phyloP scores from a whole-genome alignment of 1,140 invertebrate genomes.

The Forficula auricularia region DNA sequence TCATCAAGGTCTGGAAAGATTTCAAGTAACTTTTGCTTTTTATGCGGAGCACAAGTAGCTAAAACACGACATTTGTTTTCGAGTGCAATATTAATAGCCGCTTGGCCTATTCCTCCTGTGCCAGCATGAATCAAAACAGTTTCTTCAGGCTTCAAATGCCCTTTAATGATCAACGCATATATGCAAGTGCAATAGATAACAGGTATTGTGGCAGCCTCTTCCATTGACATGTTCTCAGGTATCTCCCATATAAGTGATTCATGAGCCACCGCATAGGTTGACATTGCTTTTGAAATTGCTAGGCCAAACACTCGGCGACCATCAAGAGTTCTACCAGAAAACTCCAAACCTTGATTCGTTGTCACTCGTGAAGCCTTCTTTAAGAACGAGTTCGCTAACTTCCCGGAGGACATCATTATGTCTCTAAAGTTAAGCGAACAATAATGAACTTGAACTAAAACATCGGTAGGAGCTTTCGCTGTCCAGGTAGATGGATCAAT shows the following conservation, averaged over 20 bases:
- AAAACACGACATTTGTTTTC: slow-evolving; percentile 25
- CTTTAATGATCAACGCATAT: slow-evolving; percentile 40
- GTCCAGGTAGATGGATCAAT: too few relatives aligned
- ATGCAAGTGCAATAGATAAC: slow-evolving; percentile 36
- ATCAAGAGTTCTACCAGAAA: slow-evolving; percentile 11
- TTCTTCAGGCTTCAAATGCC: slow-evolving; percentile 33
- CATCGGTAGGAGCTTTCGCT: slow-evolving; percentile 18
- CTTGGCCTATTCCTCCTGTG: slow-evolving; percentile 48
- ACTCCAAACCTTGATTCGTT: slow-evolving; percentile 15
- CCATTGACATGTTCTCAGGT: slow-evolving; percentile 36
- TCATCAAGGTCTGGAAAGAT: slow-evolving; percentile 20
- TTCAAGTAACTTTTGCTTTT: slow-evolving; percentile 24
- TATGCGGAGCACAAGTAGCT: slow-evolving; percentile 28
- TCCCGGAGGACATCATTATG: neutral
- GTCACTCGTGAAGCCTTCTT: neutral
- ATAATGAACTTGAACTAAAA: slow-evolving; percentile 2
- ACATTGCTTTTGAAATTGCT: slow-evolving; percentile 6
- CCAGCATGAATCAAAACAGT: slow-evolving; percentile 48
- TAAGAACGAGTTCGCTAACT: slow-evolving; percentile 1
- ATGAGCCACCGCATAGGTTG: slow-evolving; percentile 20
- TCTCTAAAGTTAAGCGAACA: slow-evolving; percentile 4
- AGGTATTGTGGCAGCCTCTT: slow-evolving; percentile 42
- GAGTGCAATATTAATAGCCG: slow-evolving; percentile 48
- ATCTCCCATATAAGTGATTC: slow-evolving; percentile 36
- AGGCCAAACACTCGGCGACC: slow-evolving; percentile 13